Evolutionary conservation across 2,888 invertebrate species (phyloP), one percentile per base, ranked within the genome.

Genomic region (Yponomeuta evonymella): DNA sequence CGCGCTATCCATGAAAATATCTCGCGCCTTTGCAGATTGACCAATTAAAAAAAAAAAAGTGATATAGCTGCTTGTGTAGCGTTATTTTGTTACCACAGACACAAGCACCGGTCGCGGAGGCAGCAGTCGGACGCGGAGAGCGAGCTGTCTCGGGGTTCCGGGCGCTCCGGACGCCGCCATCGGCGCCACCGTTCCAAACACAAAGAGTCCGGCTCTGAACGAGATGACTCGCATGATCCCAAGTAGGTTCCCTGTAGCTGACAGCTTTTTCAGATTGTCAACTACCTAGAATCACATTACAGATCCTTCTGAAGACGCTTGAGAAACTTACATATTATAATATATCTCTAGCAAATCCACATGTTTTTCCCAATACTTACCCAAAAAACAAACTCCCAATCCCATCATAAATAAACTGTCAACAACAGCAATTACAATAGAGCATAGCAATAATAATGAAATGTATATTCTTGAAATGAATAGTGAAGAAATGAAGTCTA

Each of bases 91-190:
- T 43, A 43, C 43, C 73, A 3, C 75, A 95, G 96, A 80, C 95
- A 96, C 84, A 94, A 95, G 79, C 97, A 97, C 83, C 94, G 97
- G 63, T 96, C 96, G 78, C 94, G 96, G 75, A 94, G 95, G 79
- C 91, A 92, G 94, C 96, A 91, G 76, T 97, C 97, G 1, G 98
- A 98, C 83, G 97, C 97, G 76, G 97, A 98, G 87, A 97, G 97
- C 79, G 97, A 98, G 87, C 89, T 97, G 76, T 97, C 97, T 0
- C 95, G 97, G 73, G 95, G 96, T 65, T 97, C 97, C 9, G 96
- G 95, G 23, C 94, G 96, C 75, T 97, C 96, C 9, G 95, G 95
- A 29, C 93, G 96, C 72, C 95, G 95, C 72, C 96, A 96, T 77
- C 93, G 95, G 64, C 91, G 95, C 71, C 96, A 97, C 81, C 94